Base-by-base conservation (phyloP, 2,888 invertebrate species). In the Cryptophagus acutangulus region DNA sequence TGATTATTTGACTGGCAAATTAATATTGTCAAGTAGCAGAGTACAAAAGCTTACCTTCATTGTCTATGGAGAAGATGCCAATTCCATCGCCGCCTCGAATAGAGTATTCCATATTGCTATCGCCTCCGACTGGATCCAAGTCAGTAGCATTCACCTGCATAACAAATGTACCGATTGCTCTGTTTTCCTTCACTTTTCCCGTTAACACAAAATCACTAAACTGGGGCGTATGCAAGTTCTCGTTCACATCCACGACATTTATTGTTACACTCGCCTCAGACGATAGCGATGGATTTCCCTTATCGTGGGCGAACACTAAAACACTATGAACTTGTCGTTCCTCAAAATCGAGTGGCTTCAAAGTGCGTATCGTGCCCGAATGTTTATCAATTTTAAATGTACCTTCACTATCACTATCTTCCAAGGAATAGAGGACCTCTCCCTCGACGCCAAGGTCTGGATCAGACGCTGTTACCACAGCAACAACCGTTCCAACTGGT, bases 161-260 rank as follows among this genome's bases (percentile, higher is more conserved):
- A 51, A 92, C 92, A 28, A 79, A 72, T 2, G 87, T 79, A 39
- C 87, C 89, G 29, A 82, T 74, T 3, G 85, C 79, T 58, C 81
- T 78, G 69, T 91, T 92, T 72, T 96, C 95, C 41, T 71, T 73
- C 47, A 95, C 85, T 52, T 73, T 74, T 36, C 85, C 87, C 45
- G 76, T 71, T 48, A 85, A 72, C 51, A 90, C 88, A 60, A 84
- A 86, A 66, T 87, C 88, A 37, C 77, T 77, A 69, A 95, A 95
- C 50, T 75, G 73, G 1, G 95, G 93, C 38, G 90, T 76, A 69
- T 83, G 81, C 40, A 82, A 74, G 71, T 95, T 95, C 71, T 95
- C 95, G 71, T 96, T 92, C 12, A 95, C 94, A 71, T 96, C 95
- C 52, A 88, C 84, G 46, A 91, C 79, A 70, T 93, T 90, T 38